These are phyloP conservation scores for Platorchestia sp. DNA, from an alignment of 1,140 invertebrate genomes.

Conservation along the genomic window DNA sequence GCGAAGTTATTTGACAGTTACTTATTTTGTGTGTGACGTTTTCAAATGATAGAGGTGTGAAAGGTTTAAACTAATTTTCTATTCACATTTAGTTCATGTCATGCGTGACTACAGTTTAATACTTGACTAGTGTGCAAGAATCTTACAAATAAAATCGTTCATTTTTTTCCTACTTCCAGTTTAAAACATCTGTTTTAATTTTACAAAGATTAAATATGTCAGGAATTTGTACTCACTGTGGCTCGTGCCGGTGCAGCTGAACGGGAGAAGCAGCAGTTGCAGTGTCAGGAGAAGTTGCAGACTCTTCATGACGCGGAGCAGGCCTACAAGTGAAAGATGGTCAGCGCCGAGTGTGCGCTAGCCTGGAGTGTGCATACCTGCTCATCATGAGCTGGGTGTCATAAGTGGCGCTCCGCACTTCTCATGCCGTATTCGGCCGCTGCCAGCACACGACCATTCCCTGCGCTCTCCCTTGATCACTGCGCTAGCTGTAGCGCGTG, in stretches of 20 bases:
- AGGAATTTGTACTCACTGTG: neutral
- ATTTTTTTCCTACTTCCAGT: too few relatives aligned
- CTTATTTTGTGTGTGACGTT: too few relatives aligned
- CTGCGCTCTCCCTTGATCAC: neutral
- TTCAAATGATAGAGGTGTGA: too few relatives aligned
- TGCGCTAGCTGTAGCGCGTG: neutral
- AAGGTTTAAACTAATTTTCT: too few relatives aligned
- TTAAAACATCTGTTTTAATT: too few relatives aligned
- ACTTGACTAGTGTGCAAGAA: too few relatives aligned
- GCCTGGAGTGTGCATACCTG: neutral
- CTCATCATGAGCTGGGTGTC: neutral
- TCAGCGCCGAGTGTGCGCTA: neutral
- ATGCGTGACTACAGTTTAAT: too few relatives aligned
- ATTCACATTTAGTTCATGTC: too few relatives aligned
- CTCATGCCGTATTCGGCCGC: neutral
- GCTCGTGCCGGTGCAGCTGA: neutral
- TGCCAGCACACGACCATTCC: neutral
- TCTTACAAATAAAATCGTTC: too few relatives aligned
- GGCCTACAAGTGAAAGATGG: neutral
- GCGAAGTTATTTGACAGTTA: too few relatives aligned
- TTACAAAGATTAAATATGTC: too few relatives aligned
- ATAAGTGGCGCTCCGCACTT: neutral
- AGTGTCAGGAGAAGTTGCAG: neutral
- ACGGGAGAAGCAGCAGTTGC: neutral
- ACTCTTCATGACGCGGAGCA: neutral